A percentile compares a stretch with the other conserved stretches of the same genome.
phyloP scores from a whole-genome alignment of 2,888 invertebrate genomes.

The Parascotia fuliginaria region DNA sequence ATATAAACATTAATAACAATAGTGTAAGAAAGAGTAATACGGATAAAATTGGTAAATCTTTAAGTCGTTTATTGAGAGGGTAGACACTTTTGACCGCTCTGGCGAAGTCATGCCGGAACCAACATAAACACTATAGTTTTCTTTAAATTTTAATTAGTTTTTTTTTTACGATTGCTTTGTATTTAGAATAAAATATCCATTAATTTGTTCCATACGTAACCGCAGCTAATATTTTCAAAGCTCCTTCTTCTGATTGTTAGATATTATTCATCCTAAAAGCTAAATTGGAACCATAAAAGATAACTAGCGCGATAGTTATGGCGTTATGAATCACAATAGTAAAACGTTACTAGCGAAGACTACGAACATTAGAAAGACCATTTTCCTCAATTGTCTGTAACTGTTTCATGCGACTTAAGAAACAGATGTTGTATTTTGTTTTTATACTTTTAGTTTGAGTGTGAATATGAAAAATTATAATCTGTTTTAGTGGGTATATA shows the following conservation, averaged over 20 bases:
- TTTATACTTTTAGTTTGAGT: not conserved
- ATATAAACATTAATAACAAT: too few species aligned
- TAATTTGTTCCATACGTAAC: not conserved
- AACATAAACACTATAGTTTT: too few species aligned
- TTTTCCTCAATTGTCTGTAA: constrained; percentile 9
- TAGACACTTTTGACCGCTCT: too few species aligned
- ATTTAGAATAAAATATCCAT: not conserved
- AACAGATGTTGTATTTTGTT: constrained; percentile 7
- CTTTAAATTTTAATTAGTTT: too few species aligned
- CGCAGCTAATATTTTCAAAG: not conserved
- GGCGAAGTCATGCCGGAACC: too few species aligned
- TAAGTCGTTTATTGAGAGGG: too few species aligned
- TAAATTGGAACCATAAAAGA: constrained; percentile 1
- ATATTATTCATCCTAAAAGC: not conserved
- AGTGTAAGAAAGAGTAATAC: too few species aligned
- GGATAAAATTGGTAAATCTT: too few species aligned
- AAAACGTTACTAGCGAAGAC: constrained; percentile 1
- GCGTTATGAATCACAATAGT: constrained; percentile 3
- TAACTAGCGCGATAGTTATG: constrained; percentile 1
- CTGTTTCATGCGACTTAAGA: constrained; percentile 4
- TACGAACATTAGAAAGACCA: constrained; percentile 4
- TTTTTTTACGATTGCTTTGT: too few species aligned
- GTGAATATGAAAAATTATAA: not conserved
- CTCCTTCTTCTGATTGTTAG: not conserved
- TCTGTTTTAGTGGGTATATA: not conserved